These are phyloP conservation scores for Pseudoatta argentina DNA, from an alignment of 1,140 invertebrate genomes.

Conservation along the genomic window DNA sequence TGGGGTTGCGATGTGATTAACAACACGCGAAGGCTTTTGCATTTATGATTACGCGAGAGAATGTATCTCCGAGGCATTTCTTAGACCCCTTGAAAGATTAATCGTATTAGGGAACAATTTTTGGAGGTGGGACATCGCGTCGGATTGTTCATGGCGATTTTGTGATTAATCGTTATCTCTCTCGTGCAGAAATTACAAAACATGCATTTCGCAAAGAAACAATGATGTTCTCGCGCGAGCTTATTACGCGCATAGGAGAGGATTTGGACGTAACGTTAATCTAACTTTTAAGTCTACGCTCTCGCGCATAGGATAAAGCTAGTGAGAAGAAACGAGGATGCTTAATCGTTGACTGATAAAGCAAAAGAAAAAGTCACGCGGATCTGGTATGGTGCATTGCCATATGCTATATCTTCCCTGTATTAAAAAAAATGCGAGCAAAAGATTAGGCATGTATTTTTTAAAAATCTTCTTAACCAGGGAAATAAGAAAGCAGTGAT, in stretches of 20 bases:
- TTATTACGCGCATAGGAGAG: constrained; percentile 41
- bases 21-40: constrained; percentile 19
- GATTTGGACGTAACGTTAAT: constrained; percentile 34
- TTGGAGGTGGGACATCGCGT: not conserved
- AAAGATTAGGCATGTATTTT: constrained; percentile 51
- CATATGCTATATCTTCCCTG: not conserved
- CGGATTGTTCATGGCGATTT: constrained; percentile 38
- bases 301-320: constrained; percentile 27
- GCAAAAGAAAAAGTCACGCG: not conserved
- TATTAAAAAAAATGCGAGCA: constrained; percentile 10
- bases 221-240: constrained; percentile 59
- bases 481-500: not conserved
- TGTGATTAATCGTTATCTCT: constrained; percentile 53
- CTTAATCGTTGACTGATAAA: constrained; percentile 11
- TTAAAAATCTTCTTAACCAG: constrained; percentile 12
- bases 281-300: constrained; percentile 38
- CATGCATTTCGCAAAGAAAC: constrained; percentile 47
- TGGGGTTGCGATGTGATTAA: constrained; percentile 24
- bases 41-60: constrained; percentile 37
- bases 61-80: constrained; percentile 28
- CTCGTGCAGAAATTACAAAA: constrained; percentile 41
- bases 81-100: constrained; percentile 14
- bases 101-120: constrained; percentile 59
- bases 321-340: constrained; percentile 22
- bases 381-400: not conserved